Conservation (phyloP, 64 coral and sea anemone genomes). For the Montipora sp. region DNA sequence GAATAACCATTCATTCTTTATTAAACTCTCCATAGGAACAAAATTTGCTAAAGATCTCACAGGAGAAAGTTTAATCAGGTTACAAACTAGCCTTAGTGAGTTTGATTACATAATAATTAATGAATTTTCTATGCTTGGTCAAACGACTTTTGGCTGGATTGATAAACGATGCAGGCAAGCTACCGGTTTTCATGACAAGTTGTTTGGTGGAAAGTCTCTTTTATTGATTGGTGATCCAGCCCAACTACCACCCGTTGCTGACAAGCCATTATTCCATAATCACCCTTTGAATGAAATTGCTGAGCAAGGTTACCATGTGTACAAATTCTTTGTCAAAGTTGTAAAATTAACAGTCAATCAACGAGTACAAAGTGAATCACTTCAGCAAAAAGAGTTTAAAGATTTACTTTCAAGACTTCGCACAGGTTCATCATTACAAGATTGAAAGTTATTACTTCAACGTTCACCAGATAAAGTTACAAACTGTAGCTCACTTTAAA, state of each 20-base stretch:
- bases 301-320: conserved; percentile 54
- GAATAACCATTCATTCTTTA: conserved; percentile 70
- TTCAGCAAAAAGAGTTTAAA: conserved; percentile 29
- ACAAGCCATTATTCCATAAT: conserved; percentile 26
- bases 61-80: conserved; percentile 36
- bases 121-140: conserved; percentile 50
- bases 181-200: conserved; percentile 40
- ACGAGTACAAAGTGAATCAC: conserved; percentile 16
- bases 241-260: conserved; percentile 61
- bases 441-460: conserved; percentile 1
- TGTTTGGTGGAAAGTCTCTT: conserved; percentile 36
- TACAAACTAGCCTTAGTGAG: conserved; percentile 16
- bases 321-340: conserved; percentile 63
- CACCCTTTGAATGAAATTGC: conserved; percentile 5
- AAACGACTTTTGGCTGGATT: conserved; percentile 42
- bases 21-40: conserved; percentile 55
- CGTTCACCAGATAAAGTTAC: conserved; percentile 17
- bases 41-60: conserved; percentile 61
- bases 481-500: background rate
- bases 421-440: conserved; percentile 19
- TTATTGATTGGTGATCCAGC: conserved; percentile 63
- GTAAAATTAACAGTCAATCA: conserved; percentile 53
- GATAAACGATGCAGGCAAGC: conserved; percentile 66
- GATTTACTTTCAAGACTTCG: conserved; percentile 31
- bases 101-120: conserved; percentile 36